A percentile compares a stretch with the other conserved stretches of the same genome.
Evolutionary conservation across 1,140 invertebrate genomes (phyloP).

Genomic region (Cardiocondyla obscurior): DNA sequence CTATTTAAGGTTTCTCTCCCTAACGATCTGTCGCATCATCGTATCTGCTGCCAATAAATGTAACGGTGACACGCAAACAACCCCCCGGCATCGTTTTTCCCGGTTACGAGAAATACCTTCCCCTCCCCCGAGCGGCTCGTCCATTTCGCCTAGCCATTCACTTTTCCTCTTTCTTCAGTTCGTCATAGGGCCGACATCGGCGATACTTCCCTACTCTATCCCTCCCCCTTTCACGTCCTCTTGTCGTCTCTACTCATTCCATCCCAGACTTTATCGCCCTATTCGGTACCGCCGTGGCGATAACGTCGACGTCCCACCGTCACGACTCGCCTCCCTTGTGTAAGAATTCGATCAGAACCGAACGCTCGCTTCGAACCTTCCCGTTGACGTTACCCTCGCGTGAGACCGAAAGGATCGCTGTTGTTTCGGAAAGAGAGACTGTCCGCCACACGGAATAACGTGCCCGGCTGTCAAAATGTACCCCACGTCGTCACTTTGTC

Average conservation of each 20-base stretch:
- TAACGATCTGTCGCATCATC: slow-evolving; percentile 68
- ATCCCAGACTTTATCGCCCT: slow-evolving; percentile 41
- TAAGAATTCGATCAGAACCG: slow-evolving; percentile 61
- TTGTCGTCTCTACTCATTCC: slow-evolving; percentile 38
- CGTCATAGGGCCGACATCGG: not conserved
- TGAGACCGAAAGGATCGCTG: slow-evolving; percentile 24
- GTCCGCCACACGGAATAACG: slow-evolving; percentile 20
- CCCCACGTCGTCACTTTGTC: not conserved
- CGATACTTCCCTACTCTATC: not conserved
- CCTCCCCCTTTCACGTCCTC: not conserved
- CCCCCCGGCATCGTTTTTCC: slow-evolving; percentile 6
- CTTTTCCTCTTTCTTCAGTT: not conserved
- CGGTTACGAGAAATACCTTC: not conserved
- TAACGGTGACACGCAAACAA: slow-evolving; percentile 46
- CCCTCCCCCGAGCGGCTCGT: not conserved
- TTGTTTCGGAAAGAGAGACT: slow-evolving; percentile 12
- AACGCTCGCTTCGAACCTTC: not conserved
- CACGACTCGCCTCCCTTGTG: slow-evolving; percentile 16
- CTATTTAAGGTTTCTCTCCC: slow-evolving; percentile 51
- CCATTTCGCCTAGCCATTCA: not conserved
- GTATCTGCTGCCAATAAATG: slow-evolving; percentile 64
- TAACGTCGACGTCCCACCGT: slow-evolving; percentile 42
- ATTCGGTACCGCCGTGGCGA: slow-evolving; percentile 40
- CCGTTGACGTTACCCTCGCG: not conserved
- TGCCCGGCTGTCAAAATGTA: slow-evolving; percentile 31